These are phyloP conservation scores for Thera britannica DNA, from an alignment of 2,888 invertebrate species.

Conservation along the genomic window DNA sequence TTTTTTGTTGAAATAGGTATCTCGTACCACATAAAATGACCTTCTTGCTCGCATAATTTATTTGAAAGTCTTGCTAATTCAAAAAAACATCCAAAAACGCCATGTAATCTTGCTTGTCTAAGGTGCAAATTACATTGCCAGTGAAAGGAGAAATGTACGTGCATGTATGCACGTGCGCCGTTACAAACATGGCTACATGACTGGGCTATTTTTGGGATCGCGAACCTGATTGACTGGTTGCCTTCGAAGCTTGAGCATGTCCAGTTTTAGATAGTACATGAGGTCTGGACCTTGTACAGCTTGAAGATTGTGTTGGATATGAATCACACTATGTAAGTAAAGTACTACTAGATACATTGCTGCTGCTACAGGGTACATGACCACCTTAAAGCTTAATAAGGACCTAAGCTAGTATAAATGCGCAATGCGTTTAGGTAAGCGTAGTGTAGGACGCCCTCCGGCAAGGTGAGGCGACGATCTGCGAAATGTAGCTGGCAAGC, in stretches of 20 bases:
- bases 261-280: conserved; percentile 50
- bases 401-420: too few relatives aligned
- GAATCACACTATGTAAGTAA: too few relatives aligned
- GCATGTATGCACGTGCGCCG: conserved; percentile 63
- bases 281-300: conserved; percentile 11
- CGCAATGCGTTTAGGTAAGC: too few relatives aligned
- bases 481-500: too few relatives aligned
- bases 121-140: conserved; percentile 62
- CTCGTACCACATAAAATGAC: neutral
- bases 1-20: too few relatives aligned
- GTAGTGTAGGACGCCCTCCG: too few relatives aligned
- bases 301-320: conserved; percentile 6
- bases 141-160: conserved; percentile 77
- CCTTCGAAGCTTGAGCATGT: conserved; percentile 40
- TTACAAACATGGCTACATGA: conserved; percentile 49
- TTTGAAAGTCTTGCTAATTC: conserved; percentile 29
- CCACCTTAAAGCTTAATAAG: too few relatives aligned
- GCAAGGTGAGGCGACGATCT: too few relatives aligned
- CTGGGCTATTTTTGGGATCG: conserved; percentile 71
- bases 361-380: too few relatives aligned
- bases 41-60: neutral
- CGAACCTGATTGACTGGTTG: conserved; percentile 61
- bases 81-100: conserved; percentile 44
- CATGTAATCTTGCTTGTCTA: conserved; percentile 41
- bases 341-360: too few relatives aligned